Evolutionary conservation across 2,113 vertebrate genomes (phyloP).

Genomic region (Megalops atlanticus): DNA sequence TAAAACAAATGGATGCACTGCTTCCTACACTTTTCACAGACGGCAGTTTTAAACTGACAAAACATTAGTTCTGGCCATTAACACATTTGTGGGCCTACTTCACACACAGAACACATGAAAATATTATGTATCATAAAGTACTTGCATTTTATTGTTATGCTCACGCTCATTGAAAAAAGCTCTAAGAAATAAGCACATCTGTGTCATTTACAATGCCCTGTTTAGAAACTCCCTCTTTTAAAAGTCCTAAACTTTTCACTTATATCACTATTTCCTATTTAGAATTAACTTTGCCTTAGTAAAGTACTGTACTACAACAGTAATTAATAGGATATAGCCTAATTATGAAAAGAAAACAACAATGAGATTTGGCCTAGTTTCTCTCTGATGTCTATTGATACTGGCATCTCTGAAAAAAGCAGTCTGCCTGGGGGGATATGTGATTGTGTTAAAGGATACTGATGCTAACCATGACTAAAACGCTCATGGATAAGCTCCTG

Average conservation of each 20-base stretch:
- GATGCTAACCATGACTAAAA: conserved; percentile 21
- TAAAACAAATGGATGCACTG: not conserved
- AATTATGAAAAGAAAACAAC: not conserved
- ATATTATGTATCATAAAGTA: too few species aligned
- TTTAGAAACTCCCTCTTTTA: not conserved
- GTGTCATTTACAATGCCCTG: not conserved
- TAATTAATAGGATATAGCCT: not conserved
- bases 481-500: not conserved
- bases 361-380: conserved; percentile 1
- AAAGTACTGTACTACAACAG: conserved; percentile 3
- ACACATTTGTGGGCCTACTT: not conserved
- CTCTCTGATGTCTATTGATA: conserved; percentile 10
- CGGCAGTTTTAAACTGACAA: not conserved
- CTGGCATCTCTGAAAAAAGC: conserved; percentile 26
- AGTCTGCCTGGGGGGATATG: not conserved
- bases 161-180: too few species aligned
- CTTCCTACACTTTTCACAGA: not conserved
- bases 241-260: not conserved
- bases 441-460: not conserved
- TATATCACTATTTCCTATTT: not conserved
- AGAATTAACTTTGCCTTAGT: not conserved
- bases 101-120: not conserved
- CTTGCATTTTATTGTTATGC: too few species aligned
- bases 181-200: not conserved
- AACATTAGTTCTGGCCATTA: not conserved